phyloP scores from a whole-genome alignment of 2,797 vertebrate species.

The Pogoniulus pusillus region DNA sequence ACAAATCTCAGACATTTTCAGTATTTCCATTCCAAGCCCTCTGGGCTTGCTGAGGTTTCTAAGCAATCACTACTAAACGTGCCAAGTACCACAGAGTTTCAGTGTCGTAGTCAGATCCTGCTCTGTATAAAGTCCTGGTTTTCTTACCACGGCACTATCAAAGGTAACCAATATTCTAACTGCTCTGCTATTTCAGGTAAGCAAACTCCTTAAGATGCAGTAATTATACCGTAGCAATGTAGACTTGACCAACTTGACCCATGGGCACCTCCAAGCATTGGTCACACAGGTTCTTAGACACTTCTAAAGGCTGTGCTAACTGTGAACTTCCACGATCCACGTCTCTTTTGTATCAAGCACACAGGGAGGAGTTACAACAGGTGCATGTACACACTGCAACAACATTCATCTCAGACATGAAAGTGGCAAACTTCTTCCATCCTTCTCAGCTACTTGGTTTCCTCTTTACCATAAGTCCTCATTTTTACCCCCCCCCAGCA shows the following conservation, averaged over 20 bases:
- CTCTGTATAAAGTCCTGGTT: slow-evolving; percentile 92
- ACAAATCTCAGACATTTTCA: slow-evolving; percentile 80
- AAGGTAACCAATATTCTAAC: slow-evolving; percentile 85
- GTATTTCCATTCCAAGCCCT: slow-evolving; percentile 85
- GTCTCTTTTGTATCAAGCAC: slow-evolving; percentile 68
- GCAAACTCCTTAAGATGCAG: slow-evolving; percentile 76
- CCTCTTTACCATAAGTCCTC: slow-evolving; percentile 69
- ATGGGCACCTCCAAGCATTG: slow-evolving; percentile 47
- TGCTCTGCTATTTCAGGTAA: slow-evolving; percentile 84
- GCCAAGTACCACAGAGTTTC: slow-evolving; percentile 93
- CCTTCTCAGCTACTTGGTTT: slow-evolving; percentile 62
- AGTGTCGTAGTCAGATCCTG: slow-evolving; percentile 82
- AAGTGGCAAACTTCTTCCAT: slow-evolving; percentile 69
- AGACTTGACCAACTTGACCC: not conserved
- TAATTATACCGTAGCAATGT: slow-evolving; percentile 67
- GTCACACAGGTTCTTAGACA: slow-evolving; percentile 74
- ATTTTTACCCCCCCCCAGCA: slow-evolving; percentile 47
- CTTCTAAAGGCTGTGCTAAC: slow-evolving; percentile 82
- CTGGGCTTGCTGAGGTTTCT: slow-evolving; percentile 83
- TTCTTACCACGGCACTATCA: slow-evolving; percentile 84
- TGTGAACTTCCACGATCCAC: slow-evolving; percentile 77
- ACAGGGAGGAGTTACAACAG: slow-evolving; percentile 6
- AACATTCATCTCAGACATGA: slow-evolving; percentile 71
- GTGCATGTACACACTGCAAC: slow-evolving; percentile 64
- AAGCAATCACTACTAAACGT: slow-evolving; percentile 89